phyloP scores from a whole-genome alignment of 2,797 vertebrate genomes.

The Hoplostethus mediterraneus region DNA sequence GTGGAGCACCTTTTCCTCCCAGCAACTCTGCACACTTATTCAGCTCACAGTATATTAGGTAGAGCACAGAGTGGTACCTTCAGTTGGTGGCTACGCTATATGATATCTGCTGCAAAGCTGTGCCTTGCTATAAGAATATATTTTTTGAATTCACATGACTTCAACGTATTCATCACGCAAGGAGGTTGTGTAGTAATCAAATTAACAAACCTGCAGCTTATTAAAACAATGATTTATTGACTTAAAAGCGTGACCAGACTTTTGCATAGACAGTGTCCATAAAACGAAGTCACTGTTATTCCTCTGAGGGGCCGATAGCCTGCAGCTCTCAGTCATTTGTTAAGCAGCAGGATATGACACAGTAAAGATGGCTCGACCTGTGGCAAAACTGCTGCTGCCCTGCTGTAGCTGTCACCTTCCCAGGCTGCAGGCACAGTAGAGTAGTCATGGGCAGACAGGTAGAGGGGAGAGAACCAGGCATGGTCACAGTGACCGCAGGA shows the following conservation, averaged over 20 bases:
- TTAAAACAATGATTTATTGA: constrained; percentile 64
- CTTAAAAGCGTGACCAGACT: constrained; percentile 48
- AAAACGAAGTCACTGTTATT: constrained; percentile 54
- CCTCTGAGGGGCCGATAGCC: constrained; percentile 46
- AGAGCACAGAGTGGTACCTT: constrained; percentile 23
- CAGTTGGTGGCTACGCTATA: constrained; percentile 18
- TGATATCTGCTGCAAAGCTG: constrained; percentile 14
- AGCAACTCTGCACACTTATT: constrained; percentile 53
- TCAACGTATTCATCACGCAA: constrained; percentile 28
- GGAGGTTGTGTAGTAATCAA: not conserved
- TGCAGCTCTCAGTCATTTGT: constrained; percentile 74
- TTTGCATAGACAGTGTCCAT: constrained; percentile 55
- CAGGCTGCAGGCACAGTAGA: constrained; percentile 42
- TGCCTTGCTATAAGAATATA: constrained; percentile 5
- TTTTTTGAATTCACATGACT: constrained; percentile 3
- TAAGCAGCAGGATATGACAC: constrained; percentile 73
- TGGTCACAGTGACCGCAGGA: constrained; percentile 57
- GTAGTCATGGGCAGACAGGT: constrained; percentile 46
- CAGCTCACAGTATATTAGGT: constrained; percentile 57
- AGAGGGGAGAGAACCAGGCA: constrained; percentile 47
- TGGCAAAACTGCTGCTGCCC: constrained; percentile 47
- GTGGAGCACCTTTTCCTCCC: constrained; percentile 78
- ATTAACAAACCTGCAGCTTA: constrained; percentile 21
- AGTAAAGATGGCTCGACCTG: constrained; percentile 68
- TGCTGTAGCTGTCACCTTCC: constrained; percentile 56